These are phyloP conservation scores for Eidolon helvum DNA, from an alignment of 2,113 vertebrate genomes.

Conservation along the genomic window DNA sequence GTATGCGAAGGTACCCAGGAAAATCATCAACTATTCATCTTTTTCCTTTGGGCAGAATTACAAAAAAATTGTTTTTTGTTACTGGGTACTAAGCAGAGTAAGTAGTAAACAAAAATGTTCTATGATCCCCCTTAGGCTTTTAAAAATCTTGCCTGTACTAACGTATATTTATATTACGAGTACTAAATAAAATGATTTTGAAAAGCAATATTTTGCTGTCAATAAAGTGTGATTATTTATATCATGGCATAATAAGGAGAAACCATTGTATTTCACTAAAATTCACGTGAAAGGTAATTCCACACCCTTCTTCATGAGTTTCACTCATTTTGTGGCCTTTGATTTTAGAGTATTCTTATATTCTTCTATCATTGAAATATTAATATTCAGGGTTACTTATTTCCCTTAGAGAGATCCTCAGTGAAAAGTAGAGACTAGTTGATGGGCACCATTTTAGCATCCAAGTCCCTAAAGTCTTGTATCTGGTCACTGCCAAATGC, in stretches of 20 bases:
- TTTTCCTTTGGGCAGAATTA: constrained; percentile 1
- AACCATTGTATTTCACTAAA: not conserved
- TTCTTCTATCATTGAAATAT: not conserved
- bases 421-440: not conserved
- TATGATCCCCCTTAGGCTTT: not conserved
- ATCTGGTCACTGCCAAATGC: not conserved
- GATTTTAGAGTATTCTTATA: not conserved
- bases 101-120: not conserved
- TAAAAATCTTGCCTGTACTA: not conserved
- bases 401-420: not conserved
- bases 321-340: not conserved
- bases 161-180: not conserved
- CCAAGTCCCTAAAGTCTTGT: not conserved
- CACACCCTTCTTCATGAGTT: not conserved
- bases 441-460: not conserved
- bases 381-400: not conserved
- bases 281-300: not conserved
- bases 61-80: not conserved
- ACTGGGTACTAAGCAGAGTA: not conserved
- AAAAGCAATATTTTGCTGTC: constrained; percentile 7
- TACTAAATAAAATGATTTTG: constrained; percentile 8
- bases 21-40: not conserved
- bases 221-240: not conserved
- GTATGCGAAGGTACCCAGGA: not conserved
- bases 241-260: not conserved